Percentiles rank a stretch among this genome's conserved stretches.
Evolutionary conservation across 2,888 invertebrate genomes (phyloP).

Genomic region (Lasioglossum leucozonium): DNA sequence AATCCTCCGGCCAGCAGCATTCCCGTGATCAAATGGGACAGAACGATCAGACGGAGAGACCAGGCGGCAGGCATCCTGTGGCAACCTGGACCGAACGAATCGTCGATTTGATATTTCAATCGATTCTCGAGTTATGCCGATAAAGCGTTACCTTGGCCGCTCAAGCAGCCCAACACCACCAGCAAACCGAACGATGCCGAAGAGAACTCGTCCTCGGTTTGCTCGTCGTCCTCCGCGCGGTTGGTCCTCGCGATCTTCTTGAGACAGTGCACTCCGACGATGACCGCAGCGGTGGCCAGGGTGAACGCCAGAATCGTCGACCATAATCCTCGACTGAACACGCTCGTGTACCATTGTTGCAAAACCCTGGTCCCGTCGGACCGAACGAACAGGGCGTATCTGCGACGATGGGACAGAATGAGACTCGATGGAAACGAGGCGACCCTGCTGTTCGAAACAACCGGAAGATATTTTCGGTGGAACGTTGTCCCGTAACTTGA

Average conservation of each 20-base stretch:
- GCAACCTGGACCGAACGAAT: constrained; percentile 62
- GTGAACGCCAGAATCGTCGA: constrained; percentile 60
- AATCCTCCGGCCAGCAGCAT: constrained; percentile 75
- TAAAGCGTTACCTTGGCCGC: constrained; percentile 75
- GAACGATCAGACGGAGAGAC: constrained; percentile 72
- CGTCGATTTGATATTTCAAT: neutral
- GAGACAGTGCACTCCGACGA: constrained; percentile 63
- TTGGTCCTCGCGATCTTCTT: constrained; percentile 59
- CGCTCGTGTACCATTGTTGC: constrained; percentile 74
- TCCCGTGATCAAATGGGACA: constrained; percentile 73
- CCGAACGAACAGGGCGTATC: constrained; percentile 73
- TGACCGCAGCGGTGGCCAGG: constrained; percentile 56
- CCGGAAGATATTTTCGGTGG: neutral
- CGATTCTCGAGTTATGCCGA: too few species aligned
- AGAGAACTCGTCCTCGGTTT: constrained; percentile 61
- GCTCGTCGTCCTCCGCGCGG: constrained; percentile 58
- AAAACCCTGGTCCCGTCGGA: constrained; percentile 70
- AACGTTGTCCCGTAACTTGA: neutral
- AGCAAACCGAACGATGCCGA: constrained; percentile 71
- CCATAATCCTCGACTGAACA: constrained; percentile 72
- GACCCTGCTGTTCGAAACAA: neutral
- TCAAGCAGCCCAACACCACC: constrained; percentile 72
- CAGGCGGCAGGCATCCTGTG: constrained; percentile 71
- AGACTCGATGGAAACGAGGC: neutral
- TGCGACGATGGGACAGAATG: constrained; percentile 24